A percentile compares a stretch with the other conserved stretches of the same genome.
Conservation (phyloP, 1,140 invertebrate species). For the Triops cancriformis region DNA sequence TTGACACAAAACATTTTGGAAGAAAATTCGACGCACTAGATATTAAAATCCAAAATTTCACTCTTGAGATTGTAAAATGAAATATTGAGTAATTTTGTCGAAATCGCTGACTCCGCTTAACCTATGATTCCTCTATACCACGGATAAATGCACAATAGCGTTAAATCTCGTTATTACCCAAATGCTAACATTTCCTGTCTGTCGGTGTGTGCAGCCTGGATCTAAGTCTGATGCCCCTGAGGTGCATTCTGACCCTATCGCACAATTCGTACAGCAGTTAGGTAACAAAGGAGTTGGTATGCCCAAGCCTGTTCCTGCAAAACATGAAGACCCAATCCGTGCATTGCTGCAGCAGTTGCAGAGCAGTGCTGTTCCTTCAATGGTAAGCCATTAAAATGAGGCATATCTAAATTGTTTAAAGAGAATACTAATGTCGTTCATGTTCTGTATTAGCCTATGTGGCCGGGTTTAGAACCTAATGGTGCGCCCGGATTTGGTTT, state of each 20-base stretch:
- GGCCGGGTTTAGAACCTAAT: background rate
- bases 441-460: background rate
- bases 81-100: too few species aligned
- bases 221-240: background rate
- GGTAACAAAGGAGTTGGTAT: conserved; percentile 40
- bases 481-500: background rate
- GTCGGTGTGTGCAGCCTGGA: background rate
- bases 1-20: too few species aligned
- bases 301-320: conserved; percentile 28
- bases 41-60: too few species aligned
- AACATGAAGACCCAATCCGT: conserved; percentile 24
- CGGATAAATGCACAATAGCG: too few species aligned
- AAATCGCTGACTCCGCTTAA: too few species aligned
- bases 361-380: background rate
- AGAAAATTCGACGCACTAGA: too few species aligned
- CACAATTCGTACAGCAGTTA: conserved; percentile 34
- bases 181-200: too few species aligned
- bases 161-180: too few species aligned
- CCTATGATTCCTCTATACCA: too few species aligned
- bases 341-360: conserved; percentile 23
- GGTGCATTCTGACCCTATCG: background rate
- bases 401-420: too few species aligned
- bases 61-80: too few species aligned
- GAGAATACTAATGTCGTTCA: too few species aligned
- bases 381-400: background rate